These are phyloP conservation scores for Recurvirostra avosetta DNA, from an alignment of 2,113 vertebrate genomes.

Conservation along the genomic window DNA sequence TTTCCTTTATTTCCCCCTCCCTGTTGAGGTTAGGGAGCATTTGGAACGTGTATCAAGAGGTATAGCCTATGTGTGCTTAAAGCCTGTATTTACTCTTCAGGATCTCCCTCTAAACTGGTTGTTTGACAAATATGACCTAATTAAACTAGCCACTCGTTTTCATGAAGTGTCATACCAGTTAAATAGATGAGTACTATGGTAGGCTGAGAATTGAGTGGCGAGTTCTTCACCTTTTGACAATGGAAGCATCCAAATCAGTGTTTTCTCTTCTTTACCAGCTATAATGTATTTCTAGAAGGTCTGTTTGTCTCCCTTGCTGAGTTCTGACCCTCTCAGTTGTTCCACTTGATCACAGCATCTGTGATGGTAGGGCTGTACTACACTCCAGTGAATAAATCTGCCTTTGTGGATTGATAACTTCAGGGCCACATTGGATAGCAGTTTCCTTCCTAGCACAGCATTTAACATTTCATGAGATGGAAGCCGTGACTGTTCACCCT, in stretches of 20 bases:
- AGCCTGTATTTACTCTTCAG: not conserved
- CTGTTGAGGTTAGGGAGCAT: not conserved
- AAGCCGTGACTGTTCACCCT: not conserved
- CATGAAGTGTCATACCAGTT: not conserved
- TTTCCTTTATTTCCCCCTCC: not conserved
- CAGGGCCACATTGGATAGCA: not conserved
- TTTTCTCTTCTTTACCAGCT: not conserved
- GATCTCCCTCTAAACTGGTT: conserved; percentile 4
- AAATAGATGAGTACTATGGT: not conserved
- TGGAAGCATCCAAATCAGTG: not conserved
- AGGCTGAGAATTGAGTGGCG: not conserved
- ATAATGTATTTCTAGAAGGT: not conserved
- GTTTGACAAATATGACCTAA: conserved; percentile 28
- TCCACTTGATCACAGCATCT: not conserved
- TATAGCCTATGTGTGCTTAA: not conserved
- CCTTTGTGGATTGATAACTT: not conserved
- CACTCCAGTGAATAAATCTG: not conserved
- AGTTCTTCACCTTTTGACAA: not conserved
- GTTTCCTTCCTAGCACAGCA: not conserved
- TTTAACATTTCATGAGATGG: not conserved
- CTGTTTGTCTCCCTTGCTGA: not conserved
- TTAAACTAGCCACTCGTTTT: conserved; percentile 13
- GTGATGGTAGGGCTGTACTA: not conserved
- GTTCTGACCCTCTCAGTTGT: not conserved
- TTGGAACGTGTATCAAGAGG: not conserved